A percentile compares a stretch with the other conserved stretches of the same genome.
Evolutionary conservation across 2,888 invertebrate species (phyloP).

Genomic region (Acanthosoma haemorrhoidale): DNA sequence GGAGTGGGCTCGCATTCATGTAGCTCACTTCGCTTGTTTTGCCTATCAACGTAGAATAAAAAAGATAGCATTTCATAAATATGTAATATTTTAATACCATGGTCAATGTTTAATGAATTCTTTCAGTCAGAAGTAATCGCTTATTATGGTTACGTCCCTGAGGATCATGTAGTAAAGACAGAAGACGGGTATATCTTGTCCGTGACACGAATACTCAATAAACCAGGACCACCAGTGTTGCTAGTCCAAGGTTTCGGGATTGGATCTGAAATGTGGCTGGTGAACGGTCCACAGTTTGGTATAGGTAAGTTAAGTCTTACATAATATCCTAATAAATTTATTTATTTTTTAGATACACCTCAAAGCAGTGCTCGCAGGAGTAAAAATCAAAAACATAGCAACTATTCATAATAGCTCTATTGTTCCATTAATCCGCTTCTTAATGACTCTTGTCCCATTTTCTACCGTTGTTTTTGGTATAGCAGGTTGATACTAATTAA

Average conservation of each 20-base stretch:
- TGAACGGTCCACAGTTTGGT: slow-evolving; percentile 44
- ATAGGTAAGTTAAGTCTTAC: slow-evolving; percentile 42
- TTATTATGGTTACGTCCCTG: background rate
- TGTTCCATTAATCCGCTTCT: too few species aligned
- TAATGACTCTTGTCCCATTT: too few species aligned
- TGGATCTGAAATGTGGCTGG: slow-evolving; percentile 45
- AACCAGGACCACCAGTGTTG: slow-evolving; percentile 30
- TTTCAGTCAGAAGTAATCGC: background rate
- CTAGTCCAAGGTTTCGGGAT: slow-evolving; percentile 36
- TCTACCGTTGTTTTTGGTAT: too few species aligned
- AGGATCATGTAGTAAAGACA: background rate
- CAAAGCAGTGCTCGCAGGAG: background rate
- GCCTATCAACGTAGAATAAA: too few species aligned
- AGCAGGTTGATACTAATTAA: too few species aligned
- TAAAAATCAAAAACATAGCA: background rate
- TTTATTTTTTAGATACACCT: background rate
- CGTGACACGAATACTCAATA: background rate
- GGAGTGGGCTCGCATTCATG: too few species aligned
- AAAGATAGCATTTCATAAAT: too few species aligned
- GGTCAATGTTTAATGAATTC: too few species aligned
- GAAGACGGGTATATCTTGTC: slow-evolving; percentile 16
- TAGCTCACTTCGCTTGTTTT: too few species aligned
- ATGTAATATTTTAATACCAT: too few species aligned
- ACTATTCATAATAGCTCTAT: too few species aligned
- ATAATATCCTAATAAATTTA: too few species aligned